Evolutionary conservation across 2,797 vertebrate species (phyloP), one percentile per base, ranked within the genome.

Genomic region (Poliocrania exsul): DNA sequence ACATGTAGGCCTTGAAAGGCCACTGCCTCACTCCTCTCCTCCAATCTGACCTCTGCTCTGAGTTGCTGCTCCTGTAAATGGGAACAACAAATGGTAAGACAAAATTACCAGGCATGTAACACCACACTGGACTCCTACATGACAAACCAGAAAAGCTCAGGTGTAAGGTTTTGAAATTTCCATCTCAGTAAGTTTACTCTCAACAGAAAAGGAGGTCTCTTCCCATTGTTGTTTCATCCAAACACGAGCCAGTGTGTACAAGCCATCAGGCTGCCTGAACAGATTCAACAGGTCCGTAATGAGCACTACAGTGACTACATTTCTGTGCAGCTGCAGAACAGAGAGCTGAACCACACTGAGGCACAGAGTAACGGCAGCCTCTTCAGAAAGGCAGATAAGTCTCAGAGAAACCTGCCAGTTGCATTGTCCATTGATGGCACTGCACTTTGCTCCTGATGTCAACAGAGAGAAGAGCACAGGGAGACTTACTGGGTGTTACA

Each of bases 81-180:
- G 23, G 42, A 81, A 62, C 42, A 83, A 18, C 18, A 85, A 90
- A 57, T 0, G 1, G 19, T 14, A 33, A 73, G 47, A 46, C 17
- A 72, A 72, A 75, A n/a, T 44, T 72, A 10, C 9, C 10, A 11
- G 42, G 21, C 24, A 67, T 1, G 1, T 1, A 67, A 26, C 5
- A 15, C 23, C 49, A 60, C 1, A 0, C 0, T 50, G 71, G 61
- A 91, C 82, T 61, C 25, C 60, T 9, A 4, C 33, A 18, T 3
- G 20, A 62, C 31, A 31, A 60, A 78, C 81, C 2, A 11, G 33
- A 64, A 84, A 42, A 2, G 1, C 10, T 35, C 35, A 31, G 35
- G 16, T 7, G 16, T 8, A 35, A 40, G 28, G 12, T 38, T 88
- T 56, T 44, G 29, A 77, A 90, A 88, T 67, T 46, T 19, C 50